These are phyloP conservation scores for Nyctalus aviator DNA, from an alignment of 2,797 vertebrate species.

Conservation along the genomic window DNA sequence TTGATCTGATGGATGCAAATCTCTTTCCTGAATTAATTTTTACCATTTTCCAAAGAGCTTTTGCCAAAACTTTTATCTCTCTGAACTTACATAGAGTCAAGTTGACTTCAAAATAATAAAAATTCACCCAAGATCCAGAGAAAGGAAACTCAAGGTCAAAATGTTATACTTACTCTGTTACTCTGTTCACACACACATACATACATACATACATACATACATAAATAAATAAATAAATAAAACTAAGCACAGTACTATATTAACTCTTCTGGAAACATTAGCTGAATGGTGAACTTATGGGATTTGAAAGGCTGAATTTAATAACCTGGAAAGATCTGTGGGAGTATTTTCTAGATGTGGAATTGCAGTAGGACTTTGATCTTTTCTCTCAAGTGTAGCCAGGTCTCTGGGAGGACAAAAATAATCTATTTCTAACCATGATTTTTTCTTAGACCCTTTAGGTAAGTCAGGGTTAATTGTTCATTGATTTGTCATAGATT, in stretches of 20 bases:
- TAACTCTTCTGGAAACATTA: conserved; percentile 21
- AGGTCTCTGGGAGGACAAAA: conserved; percentile 4
- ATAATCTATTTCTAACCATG: not conserved
- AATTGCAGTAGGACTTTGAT: not conserved
- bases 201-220: no score
- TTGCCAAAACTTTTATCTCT: not conserved
- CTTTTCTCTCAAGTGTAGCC: not conserved
- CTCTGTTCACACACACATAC: not conserved
- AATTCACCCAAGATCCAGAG: not conserved
- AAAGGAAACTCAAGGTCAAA: conserved; percentile 1
- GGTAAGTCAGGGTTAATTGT: not conserved
- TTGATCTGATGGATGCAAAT: not conserved
- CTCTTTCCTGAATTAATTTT: not conserved
- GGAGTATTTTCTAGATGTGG: not conserved
- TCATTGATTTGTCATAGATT: not conserved
- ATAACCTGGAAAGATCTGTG: not conserved
- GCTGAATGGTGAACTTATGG: not conserved
- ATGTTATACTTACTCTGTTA: not conserved
- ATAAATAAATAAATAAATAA: not conserved
- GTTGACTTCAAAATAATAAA: not conserved
- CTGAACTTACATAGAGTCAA: not conserved
- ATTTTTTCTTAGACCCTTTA: conserved; percentile 21
- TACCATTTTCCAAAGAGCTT: not conserved
- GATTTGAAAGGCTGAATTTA: not conserved
- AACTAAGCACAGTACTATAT: not conserved